phyloP scores from a whole-genome alignment of 1,140 invertebrate species.

The Drosophila erecta region DNA sequence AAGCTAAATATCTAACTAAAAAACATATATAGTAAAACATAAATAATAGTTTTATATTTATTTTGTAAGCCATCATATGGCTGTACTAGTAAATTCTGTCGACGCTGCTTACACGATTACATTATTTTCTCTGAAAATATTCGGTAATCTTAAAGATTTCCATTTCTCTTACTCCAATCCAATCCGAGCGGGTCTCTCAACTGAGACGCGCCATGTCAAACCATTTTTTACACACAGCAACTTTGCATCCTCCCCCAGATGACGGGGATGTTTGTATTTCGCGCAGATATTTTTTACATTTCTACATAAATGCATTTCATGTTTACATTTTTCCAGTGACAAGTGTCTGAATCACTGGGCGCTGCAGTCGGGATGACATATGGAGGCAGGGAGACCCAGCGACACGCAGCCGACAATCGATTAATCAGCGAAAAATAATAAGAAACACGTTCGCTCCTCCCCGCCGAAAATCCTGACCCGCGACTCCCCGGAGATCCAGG shows the following conservation, averaged over 20 bases:
- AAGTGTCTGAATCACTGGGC: constrained; percentile 79
- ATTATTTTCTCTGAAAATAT: too few species aligned
- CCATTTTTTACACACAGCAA: constrained; percentile 43
- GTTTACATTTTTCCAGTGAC: constrained; percentile 82
- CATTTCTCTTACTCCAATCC: constrained; percentile 11
- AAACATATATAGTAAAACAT: too few species aligned
- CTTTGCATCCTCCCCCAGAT: constrained; percentile 27
- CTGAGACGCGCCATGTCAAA: constrained; percentile 44
- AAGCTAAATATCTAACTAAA: too few species aligned
- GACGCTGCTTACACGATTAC: too few species aligned
- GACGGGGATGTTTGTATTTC: constrained; percentile 43
- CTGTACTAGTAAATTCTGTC: not conserved
- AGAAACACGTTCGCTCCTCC: constrained; percentile 67
- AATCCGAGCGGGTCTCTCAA: constrained; percentile 15
- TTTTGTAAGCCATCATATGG: not conserved
- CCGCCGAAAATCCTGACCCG: constrained; percentile 7
- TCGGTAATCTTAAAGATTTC: constrained; percentile 1
- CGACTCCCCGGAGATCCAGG: constrained; percentile 8
- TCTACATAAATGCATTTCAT: constrained; percentile 82
- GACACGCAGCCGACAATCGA: constrained; percentile 81
- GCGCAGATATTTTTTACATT: constrained; percentile 52
- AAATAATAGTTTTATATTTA: too few species aligned
- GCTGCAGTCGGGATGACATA: constrained; percentile 68
- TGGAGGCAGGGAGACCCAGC: constrained; percentile 72
- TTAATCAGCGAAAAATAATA: constrained; percentile 82